These are phyloP conservation scores for Pocillopora meandrina DNA, from an alignment of 92 coral and sea anemone species.

Conservation along the genomic window DNA sequence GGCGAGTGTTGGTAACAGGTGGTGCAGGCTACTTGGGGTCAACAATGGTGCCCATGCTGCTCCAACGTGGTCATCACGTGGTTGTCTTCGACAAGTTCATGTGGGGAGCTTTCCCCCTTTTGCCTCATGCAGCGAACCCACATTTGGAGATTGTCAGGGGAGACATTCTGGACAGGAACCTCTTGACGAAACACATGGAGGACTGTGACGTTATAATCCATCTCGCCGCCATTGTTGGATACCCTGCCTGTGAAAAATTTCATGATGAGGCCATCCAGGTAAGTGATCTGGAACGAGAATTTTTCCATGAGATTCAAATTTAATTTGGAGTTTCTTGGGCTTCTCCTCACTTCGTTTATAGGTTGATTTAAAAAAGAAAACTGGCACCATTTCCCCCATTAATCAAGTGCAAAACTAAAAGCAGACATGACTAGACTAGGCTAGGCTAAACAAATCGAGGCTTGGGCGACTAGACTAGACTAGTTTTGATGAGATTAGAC, in stretches of 20 bases:
- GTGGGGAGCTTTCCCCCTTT: slow-evolving; percentile 81
- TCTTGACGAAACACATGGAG: slow-evolving; percentile 58
- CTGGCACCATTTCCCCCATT: too few species aligned
- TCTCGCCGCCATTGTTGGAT: slow-evolving; percentile 92
- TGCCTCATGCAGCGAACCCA: slow-evolving; percentile 64
- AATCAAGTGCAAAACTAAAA: too few species aligned
- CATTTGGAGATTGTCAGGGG: slow-evolving; percentile 72
- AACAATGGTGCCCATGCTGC: slow-evolving; percentile 86
- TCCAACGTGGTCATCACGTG: slow-evolving; percentile 69
- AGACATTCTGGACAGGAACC: slow-evolving; percentile 70
- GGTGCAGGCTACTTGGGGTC: slow-evolving; percentile 97
- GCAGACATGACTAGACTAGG: too few species aligned
- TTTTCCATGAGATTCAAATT: too few species aligned
- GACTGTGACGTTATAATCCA: slow-evolving; percentile 76
- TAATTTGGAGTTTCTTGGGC: too few species aligned
- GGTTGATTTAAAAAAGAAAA: too few species aligned
- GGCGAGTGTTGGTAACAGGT: slow-evolving; percentile 78
- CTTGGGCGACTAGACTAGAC: too few species aligned
- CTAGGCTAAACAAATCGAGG: too few species aligned
- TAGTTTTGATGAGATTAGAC: too few species aligned
- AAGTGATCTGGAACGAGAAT: too few species aligned
- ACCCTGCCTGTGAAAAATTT: slow-evolving; percentile 94
- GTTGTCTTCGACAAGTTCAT: slow-evolving; percentile 78
- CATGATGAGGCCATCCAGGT: slow-evolving; percentile 43
- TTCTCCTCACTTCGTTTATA: too few species aligned